Evolutionary conservation across 1,140 invertebrate genomes (phyloP).

Genomic region (Pseudomyrmex gracilis): DNA sequence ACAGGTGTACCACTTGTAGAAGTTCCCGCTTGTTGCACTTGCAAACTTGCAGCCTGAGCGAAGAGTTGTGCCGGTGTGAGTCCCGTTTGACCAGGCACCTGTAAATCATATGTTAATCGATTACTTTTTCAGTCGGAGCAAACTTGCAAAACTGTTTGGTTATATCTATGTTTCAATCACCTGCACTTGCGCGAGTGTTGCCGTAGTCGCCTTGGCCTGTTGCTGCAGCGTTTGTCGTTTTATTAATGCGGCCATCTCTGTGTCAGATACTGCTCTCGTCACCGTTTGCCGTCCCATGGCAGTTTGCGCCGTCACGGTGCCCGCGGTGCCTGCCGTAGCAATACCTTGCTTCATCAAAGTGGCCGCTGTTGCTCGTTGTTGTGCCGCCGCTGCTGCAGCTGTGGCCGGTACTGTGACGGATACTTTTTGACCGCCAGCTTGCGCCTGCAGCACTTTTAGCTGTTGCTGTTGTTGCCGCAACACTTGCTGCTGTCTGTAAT

Average conservation of each 20-base stretch:
- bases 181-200: slow-evolving; percentile 82
- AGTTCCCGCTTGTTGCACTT: slow-evolving; percentile 84
- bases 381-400: slow-evolving; percentile 63
- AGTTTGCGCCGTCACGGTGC: slow-evolving; percentile 79
- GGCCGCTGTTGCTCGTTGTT: slow-evolving; percentile 75
- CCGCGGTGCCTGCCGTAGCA: slow-evolving; percentile 73
- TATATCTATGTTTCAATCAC: neutral
- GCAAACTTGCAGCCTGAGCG: slow-evolving; percentile 86
- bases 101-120: neutral
- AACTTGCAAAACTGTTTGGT: slow-evolving; percentile 6
- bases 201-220: slow-evolving; percentile 84
- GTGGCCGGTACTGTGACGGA: slow-evolving; percentile 78
- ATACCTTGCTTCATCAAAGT: slow-evolving; percentile 83
- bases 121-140: neutral
- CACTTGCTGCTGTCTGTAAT: slow-evolving; percentile 85
- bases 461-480: slow-evolving; percentile 83
- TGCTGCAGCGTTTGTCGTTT: slow-evolving; percentile 89
- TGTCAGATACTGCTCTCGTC: slow-evolving; percentile 87
- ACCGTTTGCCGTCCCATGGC: slow-evolving; percentile 84
- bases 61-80: slow-evolving; percentile 86
- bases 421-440: slow-evolving; percentile 81
- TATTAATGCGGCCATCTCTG: slow-evolving; percentile 90
- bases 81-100: slow-evolving; percentile 80
- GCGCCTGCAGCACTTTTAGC: slow-evolving; percentile 80
- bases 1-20: slow-evolving; percentile 82